Evolutionary conservation across 2,797 vertebrate genomes (phyloP).

Genomic region (Euthynnus affinis): DNA sequence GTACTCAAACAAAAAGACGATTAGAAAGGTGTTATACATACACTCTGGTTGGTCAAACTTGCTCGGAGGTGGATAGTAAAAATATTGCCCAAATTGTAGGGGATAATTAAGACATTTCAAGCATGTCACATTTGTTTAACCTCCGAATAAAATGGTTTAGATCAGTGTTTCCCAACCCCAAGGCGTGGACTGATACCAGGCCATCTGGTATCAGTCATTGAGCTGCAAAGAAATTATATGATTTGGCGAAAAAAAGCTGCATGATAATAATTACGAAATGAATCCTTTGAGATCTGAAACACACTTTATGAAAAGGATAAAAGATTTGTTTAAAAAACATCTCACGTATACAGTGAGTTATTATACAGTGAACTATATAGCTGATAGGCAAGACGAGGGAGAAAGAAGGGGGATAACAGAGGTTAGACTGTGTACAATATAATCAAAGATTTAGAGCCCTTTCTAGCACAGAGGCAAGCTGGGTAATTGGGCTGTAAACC

Average conservation of each 20-base stretch:
- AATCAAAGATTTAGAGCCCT: conserved; percentile 69
- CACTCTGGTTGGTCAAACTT: too few species aligned
- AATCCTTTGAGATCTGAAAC: conserved; percentile 10
- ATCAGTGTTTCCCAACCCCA: neutral
- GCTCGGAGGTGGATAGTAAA: too few species aligned
- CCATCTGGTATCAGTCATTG: too few species aligned
- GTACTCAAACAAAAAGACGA: too few species aligned
- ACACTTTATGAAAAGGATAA: conserved; percentile 4
- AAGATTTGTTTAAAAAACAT: neutral
- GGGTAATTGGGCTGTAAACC: conserved; percentile 78
- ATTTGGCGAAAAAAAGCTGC: neutral
- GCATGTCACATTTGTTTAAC: neutral
- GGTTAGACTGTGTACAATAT: conserved; percentile 46
- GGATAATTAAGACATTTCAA: neutral
- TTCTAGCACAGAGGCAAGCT: conserved; percentile 62
- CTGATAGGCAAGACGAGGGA: conserved; percentile 8
- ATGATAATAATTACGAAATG: neutral
- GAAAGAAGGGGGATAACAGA: conserved; percentile 3
- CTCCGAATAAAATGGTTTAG: neutral
- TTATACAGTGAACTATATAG: neutral
- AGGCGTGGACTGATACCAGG: too few species aligned
- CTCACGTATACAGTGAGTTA: conserved; percentile 5
- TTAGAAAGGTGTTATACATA: too few species aligned
- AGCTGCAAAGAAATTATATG: too few species aligned
- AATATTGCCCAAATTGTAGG: too few species aligned